phyloP scores from a whole-genome alignment of 2,888 invertebrate genomes.

The Acrobasis repandana region DNA sequence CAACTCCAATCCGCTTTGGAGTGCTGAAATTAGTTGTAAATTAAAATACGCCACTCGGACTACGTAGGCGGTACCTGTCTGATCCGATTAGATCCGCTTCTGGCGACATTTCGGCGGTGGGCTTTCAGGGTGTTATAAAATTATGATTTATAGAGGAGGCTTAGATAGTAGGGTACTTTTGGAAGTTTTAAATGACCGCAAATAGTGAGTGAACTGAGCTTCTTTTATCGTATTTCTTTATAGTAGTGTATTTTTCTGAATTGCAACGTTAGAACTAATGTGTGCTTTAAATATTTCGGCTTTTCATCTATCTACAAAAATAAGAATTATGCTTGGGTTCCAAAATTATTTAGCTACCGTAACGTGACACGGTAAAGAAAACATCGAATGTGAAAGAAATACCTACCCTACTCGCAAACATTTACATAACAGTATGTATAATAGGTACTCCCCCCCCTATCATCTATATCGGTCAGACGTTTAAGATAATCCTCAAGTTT shows the following conservation, averaged over 20 bases:
- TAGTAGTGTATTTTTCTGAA: too few relatives aligned
- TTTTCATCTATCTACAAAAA: too few relatives aligned
- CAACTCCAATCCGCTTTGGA: constrained; percentile 74
- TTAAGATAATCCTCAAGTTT: constrained; percentile 30
- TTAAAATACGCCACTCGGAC: constrained; percentile 59
- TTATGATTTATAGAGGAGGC: neutral
- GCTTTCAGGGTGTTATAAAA: constrained; percentile 26
- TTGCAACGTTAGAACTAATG: too few relatives aligned
- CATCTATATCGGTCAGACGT: neutral
- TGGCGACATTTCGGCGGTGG: constrained; percentile 27
- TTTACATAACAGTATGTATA: neutral
- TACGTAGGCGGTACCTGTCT: constrained; percentile 59
- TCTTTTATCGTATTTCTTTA: too few relatives aligned
- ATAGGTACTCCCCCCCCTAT: neutral
- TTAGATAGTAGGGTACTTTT: neutral
- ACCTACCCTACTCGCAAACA: too few relatives aligned
- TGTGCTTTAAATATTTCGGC: too few relatives aligned
- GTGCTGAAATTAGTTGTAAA: constrained; percentile 68
- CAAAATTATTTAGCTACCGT: too few relatives aligned
- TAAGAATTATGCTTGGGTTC: too few relatives aligned
- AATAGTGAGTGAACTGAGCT: too few relatives aligned
- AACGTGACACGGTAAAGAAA: too few relatives aligned
- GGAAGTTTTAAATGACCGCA: too few relatives aligned
- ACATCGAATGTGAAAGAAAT: too few relatives aligned
- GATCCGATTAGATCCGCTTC: constrained; percentile 62